Percentiles rank a stretch among this genome's conserved stretches.
Evolutionary conservation across 2,797 vertebrate species (phyloP).

Genomic region (Siniperca undulata): DNA sequence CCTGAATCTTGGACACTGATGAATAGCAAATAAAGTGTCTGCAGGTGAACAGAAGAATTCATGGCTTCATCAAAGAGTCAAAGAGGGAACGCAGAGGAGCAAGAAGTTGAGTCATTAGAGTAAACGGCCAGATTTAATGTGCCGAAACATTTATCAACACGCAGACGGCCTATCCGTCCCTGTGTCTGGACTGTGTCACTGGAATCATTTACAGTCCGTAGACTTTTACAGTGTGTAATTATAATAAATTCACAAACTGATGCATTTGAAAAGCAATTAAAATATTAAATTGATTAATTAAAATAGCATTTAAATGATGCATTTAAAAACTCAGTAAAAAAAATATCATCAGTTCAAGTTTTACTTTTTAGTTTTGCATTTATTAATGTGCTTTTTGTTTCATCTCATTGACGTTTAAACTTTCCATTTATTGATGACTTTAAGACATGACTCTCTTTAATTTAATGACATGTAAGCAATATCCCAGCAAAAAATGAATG

Average conservation of each 20-base stretch:
- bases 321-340: neutral
- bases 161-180: slow-evolving; percentile 24
- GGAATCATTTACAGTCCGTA: neutral
- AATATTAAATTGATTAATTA: neutral
- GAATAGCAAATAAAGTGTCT: slow-evolving; percentile 65
- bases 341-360: neutral
- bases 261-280: neutral
- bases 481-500: neutral
- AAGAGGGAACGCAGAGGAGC: slow-evolving; percentile 46
- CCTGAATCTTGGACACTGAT: slow-evolving; percentile 64
- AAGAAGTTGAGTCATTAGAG: slow-evolving; percentile 39
- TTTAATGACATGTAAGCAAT: no score
- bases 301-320: slow-evolving; percentile 15
- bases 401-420: neutral
- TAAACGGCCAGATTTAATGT: slow-evolving; percentile 44
- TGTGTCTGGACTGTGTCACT: neutral
- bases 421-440: neutral
- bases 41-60: slow-evolving; percentile 45
- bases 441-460: neutral
- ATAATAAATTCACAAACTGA: neutral
- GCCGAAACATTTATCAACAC: slow-evolving; percentile 22
- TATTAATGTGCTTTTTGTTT: neutral
- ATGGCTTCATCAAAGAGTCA: slow-evolving; percentile 44
- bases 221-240: neutral
- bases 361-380: neutral